Conservation (phyloP, 2,797 vertebrate genomes). For the Gallinago stenura region DNA sequence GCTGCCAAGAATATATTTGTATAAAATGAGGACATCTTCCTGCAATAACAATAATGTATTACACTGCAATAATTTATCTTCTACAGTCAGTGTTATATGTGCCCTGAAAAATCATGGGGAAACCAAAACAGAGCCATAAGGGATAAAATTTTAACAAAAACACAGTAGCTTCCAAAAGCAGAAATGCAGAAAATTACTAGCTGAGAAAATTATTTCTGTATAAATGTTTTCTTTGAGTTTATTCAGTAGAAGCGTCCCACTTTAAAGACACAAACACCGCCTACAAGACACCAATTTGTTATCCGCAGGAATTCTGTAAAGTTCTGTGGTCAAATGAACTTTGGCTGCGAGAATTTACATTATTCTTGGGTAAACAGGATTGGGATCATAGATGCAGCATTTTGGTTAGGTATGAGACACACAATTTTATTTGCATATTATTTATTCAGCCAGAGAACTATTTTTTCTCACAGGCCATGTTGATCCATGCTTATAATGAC, state of each 20-base stretch:
- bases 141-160: conserved; percentile 69
- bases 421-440: conserved; percentile 41
- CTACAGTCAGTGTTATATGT: not conserved
- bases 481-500: not conserved
- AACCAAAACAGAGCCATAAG: conserved; percentile 44
- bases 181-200: conserved; percentile 71
- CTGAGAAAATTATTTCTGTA: conserved; percentile 69
- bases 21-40: not conserved
- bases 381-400: not conserved
- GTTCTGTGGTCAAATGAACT: conserved; percentile 52
- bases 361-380: conserved; percentile 59
- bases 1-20: not conserved
- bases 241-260: conserved; percentile 46
- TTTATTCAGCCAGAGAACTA: conserved; percentile 34
- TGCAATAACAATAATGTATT: not conserved
- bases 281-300: conserved; percentile 67
- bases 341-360: conserved; percentile 53
- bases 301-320: conserved; percentile 69
- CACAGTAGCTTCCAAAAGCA: conserved; percentile 63
- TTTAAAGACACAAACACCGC: conserved; percentile 65
- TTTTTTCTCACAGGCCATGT: not conserved
- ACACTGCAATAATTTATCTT: not conserved
- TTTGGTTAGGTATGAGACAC: not conserved
- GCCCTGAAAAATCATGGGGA: conserved; percentile 10
- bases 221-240: conserved; percentile 72